Base-by-base conservation (phyloP, 2,797 vertebrate species). In the Naso thynnoides region DNA sequence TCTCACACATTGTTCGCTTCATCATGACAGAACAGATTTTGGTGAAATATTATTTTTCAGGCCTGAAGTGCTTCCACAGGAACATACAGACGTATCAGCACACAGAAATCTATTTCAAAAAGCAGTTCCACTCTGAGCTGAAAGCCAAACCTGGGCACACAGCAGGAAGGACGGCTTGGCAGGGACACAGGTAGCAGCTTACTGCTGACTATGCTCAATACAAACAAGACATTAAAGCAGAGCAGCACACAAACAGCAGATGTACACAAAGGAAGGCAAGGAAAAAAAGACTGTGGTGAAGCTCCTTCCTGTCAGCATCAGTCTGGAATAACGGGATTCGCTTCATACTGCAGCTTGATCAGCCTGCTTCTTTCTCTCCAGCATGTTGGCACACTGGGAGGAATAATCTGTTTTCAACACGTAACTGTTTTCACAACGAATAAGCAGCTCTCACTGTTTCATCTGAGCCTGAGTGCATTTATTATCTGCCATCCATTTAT, bases 141-240 rank as follows among this genome's bases (percentile, higher is more conserved):
- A 68, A 71, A 59, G 33, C 27, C 31, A 62, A 54, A 55, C 44
- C 45, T 4, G 50, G 50, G 58, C 38, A 45, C 47, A 13, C 62
- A 57, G 66, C 65, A 19, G 23, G 65, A 50, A 63, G 56, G 58
- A 61, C 70, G 62, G 47, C 54, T 41, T 80, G 74, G 70, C 70
- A 75, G 42, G 21, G 63, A 73, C 33, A 67, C 55, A 83, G 57
- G 71, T 54, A 58, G 56, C 36, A 47, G 65, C 66, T 71, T 74
- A 76, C 53, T 83, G 88, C 85, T 86, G 83, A 84, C 77, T 82
- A 58, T 0, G 54, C 78, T 75, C 52, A 27, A 69, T 9, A 41
- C 33, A 64, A 47, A 66, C 42, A 61, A 41, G 61, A 58, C 36
- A 29, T 36, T 19, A 49, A 60, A 39, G 75, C 64, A 66, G 50